Evolutionary conservation across 2,113 vertebrate genomes (phyloP).

Genomic region (Suricata suricatta): DNA sequence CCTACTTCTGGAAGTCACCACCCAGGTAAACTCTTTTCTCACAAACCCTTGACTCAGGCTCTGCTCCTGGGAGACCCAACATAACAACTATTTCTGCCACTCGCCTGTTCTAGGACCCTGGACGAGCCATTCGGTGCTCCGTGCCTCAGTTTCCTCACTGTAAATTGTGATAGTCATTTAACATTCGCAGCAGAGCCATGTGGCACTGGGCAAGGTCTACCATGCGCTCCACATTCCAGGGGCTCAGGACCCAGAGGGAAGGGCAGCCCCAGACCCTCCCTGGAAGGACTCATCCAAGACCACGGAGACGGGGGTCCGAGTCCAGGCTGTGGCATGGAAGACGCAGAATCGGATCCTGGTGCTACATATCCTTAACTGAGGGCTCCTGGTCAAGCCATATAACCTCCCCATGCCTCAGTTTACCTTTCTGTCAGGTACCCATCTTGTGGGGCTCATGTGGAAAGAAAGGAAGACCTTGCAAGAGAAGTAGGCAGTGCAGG

Average conservation of each 20-base stretch:
- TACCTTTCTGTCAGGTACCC: background rate
- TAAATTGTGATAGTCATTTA: background rate
- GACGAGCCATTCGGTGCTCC: background rate
- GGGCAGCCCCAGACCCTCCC: no score
- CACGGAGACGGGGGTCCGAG: accelerated
- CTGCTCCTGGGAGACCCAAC: background rate
- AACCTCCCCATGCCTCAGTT: background rate
- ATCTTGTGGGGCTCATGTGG: background rate
- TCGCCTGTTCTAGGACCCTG: background rate
- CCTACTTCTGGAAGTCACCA: background rate
- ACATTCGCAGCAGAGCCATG: background rate
- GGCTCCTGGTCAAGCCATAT: background rate
- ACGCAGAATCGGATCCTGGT: background rate
- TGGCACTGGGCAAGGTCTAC: background rate
- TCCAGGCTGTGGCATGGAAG: background rate
- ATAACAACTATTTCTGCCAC: background rate
- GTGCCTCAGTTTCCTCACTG: background rate
- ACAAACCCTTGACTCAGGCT: background rate
- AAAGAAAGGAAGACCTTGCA: background rate
- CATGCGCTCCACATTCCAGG: accelerated
- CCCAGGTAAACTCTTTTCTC: background rate
- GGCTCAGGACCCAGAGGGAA: background rate
- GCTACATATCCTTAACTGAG: background rate
- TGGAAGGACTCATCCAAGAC: background rate
- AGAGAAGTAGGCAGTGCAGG: background rate